phyloP scores from a whole-genome alignment of 1,140 invertebrate genomes.

The Drosophila azteca region DNA sequence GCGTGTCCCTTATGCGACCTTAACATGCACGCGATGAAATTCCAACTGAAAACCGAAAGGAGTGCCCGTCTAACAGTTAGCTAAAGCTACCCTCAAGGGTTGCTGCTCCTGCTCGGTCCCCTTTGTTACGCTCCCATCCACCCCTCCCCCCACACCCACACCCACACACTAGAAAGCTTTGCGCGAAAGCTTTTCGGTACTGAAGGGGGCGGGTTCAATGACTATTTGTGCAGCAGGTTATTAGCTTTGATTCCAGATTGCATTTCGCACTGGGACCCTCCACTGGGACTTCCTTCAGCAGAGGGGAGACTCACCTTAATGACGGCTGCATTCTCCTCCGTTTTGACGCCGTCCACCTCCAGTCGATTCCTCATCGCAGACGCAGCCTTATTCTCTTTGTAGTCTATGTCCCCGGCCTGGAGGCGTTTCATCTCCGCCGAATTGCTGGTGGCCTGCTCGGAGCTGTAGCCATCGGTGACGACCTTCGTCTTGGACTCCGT shows the following conservation, averaged over 20 bases:
- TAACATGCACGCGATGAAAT: conserved; percentile 73
- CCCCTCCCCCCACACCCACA: no score
- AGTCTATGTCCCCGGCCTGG: conserved; percentile 90
- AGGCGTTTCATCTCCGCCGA: conserved; percentile 91
- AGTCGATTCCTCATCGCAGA: conserved; percentile 87
- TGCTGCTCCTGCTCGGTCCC: conserved; percentile 9
- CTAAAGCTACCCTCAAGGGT: conserved; percentile 34
- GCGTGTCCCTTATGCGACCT: conserved; percentile 58
- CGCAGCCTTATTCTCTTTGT: conserved; percentile 89
- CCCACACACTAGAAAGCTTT: neutral
- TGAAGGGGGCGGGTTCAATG: conserved; percentile 27
- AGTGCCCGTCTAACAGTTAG: conserved; percentile 62
- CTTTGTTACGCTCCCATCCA: neutral
- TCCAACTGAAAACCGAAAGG: conserved; percentile 76
- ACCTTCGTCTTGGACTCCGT: conserved; percentile 92
- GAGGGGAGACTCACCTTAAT: conserved; percentile 86
- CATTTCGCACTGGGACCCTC: neutral
- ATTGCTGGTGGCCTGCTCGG: conserved; percentile 90
- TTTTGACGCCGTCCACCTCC: conserved; percentile 90
- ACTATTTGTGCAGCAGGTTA: conserved; percentile 15
- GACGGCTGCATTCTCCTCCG: conserved; percentile 90
- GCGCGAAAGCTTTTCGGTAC: conserved; percentile 11
- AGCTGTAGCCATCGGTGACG: conserved; percentile 92
- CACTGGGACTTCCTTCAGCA: no score
- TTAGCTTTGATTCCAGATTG: conserved; percentile 26